phyloP scores from a whole-genome alignment of 2,113 vertebrate genomes.

The Balaeniceps rex region DNA sequence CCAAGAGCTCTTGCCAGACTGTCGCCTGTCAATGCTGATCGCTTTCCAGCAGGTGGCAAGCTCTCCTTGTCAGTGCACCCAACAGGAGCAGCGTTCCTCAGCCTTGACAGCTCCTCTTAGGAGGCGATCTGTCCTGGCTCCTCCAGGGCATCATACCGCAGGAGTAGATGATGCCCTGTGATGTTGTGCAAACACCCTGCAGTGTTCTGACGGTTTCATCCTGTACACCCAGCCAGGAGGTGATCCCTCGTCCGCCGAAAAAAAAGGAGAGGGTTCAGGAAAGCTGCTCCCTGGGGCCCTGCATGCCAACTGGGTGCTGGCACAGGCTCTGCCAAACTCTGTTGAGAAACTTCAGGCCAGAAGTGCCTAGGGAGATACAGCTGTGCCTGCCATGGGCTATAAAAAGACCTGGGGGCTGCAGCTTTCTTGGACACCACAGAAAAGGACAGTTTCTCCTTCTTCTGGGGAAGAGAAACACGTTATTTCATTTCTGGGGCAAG shows the following conservation, averaged over 20 bases:
- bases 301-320: fast-evolving
- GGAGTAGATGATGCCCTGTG: not conserved
- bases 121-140: not conserved
- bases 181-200: not conserved
- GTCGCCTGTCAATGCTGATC: not conserved
- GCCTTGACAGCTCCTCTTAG: not conserved
- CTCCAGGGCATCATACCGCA: fast-evolving
- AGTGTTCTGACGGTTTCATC: not conserved
- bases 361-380: not conserved
- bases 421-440: not conserved
- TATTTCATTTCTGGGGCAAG: not conserved
- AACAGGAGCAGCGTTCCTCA: not conserved
- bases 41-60: slow-evolving; percentile 32
- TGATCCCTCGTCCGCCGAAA: not conserved
- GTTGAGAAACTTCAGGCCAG: not conserved
- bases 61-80: not conserved
- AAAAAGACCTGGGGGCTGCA: not conserved
- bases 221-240: not conserved
- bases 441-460: not conserved
- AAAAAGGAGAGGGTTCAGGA: not conserved
- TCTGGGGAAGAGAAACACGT: not conserved
- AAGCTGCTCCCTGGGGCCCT: not conserved
- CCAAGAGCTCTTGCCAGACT: not conserved
- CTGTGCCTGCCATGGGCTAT: not conserved
- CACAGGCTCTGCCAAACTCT: not conserved